These are phyloP conservation scores for Vimba vimba DNA, from an alignment of 2,113 vertebrate species.

Conservation along the genomic window DNA sequence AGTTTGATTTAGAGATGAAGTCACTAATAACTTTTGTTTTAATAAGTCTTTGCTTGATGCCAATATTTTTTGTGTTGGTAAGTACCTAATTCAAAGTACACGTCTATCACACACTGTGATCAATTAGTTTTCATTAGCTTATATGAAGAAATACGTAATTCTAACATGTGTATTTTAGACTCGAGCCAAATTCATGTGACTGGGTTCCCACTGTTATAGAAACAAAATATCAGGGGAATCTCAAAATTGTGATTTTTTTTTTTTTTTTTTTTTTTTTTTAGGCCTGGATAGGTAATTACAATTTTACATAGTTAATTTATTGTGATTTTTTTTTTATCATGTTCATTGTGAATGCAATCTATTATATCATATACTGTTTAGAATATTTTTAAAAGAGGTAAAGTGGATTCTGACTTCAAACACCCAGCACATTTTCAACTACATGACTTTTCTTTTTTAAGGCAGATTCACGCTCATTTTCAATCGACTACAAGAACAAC, in stretches of 20 bases:
- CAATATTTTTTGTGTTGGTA: neutral
- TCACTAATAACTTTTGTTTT: conserved; percentile 18
- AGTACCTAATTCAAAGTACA: neutral
- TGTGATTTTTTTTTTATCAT: neutral
- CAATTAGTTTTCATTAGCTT: neutral
- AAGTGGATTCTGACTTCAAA: neutral
- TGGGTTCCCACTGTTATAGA: neutral
- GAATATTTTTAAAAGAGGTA: neutral
- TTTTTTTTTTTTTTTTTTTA: neutral
- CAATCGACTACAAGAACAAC: conserved; percentile 82
- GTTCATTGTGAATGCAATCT: neutral
- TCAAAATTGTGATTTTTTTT: neutral
- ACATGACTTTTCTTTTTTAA: conserved; percentile 48
- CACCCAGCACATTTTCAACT: neutral
- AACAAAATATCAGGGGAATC: neutral
- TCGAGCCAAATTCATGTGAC: neutral
- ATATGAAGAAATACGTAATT: no score
- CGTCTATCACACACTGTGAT: neutral
- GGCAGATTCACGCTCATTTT: conserved; percentile 77
- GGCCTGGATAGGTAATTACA: neutral
- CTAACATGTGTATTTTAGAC: neutral
- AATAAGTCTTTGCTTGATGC: neutral
- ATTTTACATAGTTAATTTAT: neutral
- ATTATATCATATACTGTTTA: neutral
- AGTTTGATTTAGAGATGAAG: conserved; percentile 28